Evolutionary conservation across 2,113 vertebrate species (phyloP).

Genomic region (Channa argus): DNA sequence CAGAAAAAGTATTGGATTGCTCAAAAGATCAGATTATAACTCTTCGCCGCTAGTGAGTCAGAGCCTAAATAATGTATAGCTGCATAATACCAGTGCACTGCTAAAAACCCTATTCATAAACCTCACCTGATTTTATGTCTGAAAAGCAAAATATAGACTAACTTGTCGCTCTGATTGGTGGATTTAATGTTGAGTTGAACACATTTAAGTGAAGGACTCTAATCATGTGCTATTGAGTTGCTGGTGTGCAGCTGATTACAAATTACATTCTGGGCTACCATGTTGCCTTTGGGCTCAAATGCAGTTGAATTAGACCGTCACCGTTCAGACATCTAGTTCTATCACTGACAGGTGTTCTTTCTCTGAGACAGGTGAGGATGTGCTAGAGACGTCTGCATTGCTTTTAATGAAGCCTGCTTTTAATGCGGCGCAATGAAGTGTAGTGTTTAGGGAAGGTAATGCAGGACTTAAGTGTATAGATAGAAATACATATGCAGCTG

Average conservation of each 20-base stretch:
- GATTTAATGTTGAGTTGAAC: conserved; percentile 43
- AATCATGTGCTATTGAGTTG: conserved; percentile 74
- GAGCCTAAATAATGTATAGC: conserved; percentile 12
- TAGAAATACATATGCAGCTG: conserved; percentile 21
- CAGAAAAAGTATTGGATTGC: background rate
- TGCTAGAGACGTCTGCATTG: background rate
- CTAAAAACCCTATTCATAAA: conserved; percentile 5
- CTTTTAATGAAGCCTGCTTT: conserved; percentile 15
- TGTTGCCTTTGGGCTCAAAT: conserved; percentile 60
- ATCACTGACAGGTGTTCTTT: conserved; percentile 44
- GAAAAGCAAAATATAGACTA: conserved; percentile 22
- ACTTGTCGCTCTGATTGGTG: conserved; percentile 47
- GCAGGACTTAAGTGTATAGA: conserved; percentile 5
- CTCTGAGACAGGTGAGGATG: conserved; percentile 30
- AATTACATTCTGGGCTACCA: conserved; percentile 55
- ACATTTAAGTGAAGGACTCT: conserved; percentile 61
- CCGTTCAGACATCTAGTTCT: conserved; percentile 25
- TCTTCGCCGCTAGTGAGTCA: background rate
- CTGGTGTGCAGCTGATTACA: conserved; percentile 72
- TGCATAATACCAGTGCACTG: background rate
- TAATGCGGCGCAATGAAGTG: conserved; percentile 25
- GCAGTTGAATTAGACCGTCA: conserved; percentile 68
- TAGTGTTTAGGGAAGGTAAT: conserved; percentile 10
- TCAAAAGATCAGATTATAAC: conserved; percentile 8
- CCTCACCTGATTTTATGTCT: background rate